Evolutionary conservation across 2,113 vertebrate species (phyloP), one percentile per base, ranked within the genome.

Genomic region (Talpa occidentalis): DNA sequence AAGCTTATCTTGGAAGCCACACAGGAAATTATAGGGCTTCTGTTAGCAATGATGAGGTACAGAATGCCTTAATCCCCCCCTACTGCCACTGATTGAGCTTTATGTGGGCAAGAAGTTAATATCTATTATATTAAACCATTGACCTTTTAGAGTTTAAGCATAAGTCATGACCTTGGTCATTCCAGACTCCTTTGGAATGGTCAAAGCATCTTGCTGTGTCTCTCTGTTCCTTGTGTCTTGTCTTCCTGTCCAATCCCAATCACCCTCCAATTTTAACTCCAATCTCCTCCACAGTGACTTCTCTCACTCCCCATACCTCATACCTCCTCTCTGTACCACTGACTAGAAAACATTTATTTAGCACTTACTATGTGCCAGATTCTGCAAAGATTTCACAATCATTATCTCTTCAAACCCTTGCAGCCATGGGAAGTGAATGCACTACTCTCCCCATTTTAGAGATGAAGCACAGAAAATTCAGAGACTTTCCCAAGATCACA

Each of bases 141-240:
- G 64, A 56, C 42, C 26, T 94, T 56, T 93, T 10, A 40, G 24
- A 83, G 32, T 95, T 66, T 95, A 82, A 73, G 32, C 32, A 88
- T 56, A 95, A 85, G 72, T 15, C 32, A 86, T 40, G 42, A 44
- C 35, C 60, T 95, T 67, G 21, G 76, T 60, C 70, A 74, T 21
- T 76, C 22, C 32, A 21, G 3, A 35, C 21, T 84, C 64, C 12
- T 84, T 40, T 24, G n/a, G 32, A 26, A 8, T 52, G n/a, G 24
- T 74, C 69, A 9, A 22, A 90, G 17, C 73, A 49, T 32, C 59
- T 88, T 42, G 21, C 30, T 77, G 3, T 72, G 35, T 76, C 37
- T 56, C 26, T 90, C n/a, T 59, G 42, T 64, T 35, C 22, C 64
- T 21, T 42, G 66, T 10, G 14, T 37, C 32, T 62, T 24, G 70